Evolutionary conservation across 1,140 invertebrate species (phyloP).

Genomic region (Polyergus mexicanus): DNA sequence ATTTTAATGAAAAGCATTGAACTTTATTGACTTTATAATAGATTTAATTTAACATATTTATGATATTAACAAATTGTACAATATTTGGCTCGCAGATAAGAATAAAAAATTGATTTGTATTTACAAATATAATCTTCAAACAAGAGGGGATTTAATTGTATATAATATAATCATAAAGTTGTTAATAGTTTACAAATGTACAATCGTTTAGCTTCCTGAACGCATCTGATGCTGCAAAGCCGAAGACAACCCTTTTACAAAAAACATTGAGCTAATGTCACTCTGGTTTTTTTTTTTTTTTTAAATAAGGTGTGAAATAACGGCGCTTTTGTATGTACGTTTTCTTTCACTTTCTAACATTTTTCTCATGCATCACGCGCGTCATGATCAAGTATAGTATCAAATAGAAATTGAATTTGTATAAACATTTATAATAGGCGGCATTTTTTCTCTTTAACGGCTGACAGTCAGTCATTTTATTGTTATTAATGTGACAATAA

Average conservation of each 20-base stretch:
- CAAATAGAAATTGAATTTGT: constrained; percentile 73
- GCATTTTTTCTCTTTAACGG: constrained; percentile 69
- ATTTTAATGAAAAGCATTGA: background rate
- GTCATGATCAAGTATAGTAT: constrained; percentile 53
- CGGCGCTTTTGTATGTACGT: constrained; percentile 53
- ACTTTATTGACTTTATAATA: background rate
- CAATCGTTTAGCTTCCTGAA: constrained; percentile 43
- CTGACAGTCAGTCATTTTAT: constrained; percentile 71
- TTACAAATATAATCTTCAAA: too few species aligned
- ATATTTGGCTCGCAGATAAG: background rate
- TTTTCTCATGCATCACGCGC: constrained; percentile 46
- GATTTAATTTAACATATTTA: constrained; percentile 11
- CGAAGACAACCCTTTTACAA: constrained; percentile 54
- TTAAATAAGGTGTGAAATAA: constrained; percentile 27
- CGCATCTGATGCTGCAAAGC: constrained; percentile 58
- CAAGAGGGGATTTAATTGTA: constrained; percentile 6
- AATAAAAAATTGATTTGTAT: background rate
- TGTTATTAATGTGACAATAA: constrained; percentile 82
- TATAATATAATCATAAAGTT: constrained; percentile 17
- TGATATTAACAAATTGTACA: background rate
- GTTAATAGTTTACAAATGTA: constrained; percentile 33
- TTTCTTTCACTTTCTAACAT: constrained; percentile 57
- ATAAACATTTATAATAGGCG: constrained; percentile 77
- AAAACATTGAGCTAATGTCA: constrained; percentile 39
- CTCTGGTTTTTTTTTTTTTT: constrained; percentile 2